These are phyloP conservation scores for Pristionchus maxplancki DNA, from an alignment of 2,888 invertebrate genomes.

Conservation along the genomic window DNA sequence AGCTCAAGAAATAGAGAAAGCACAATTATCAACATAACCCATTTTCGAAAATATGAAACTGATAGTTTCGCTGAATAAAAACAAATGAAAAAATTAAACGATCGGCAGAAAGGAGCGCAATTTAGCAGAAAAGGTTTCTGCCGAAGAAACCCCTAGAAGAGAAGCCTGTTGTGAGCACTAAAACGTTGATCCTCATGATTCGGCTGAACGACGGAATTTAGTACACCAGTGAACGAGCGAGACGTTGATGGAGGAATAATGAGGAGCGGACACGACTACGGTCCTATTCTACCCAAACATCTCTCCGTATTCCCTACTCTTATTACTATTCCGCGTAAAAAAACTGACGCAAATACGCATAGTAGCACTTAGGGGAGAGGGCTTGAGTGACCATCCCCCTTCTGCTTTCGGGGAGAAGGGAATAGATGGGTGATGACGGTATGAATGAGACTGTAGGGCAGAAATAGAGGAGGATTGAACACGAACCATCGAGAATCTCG, in stretches of 20 bases:
- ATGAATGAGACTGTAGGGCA: not conserved
- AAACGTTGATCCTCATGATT: not conserved
- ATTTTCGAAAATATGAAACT: not conserved
- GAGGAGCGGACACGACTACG: not conserved
- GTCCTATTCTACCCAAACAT: not conserved
- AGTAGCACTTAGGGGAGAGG: not conserved
- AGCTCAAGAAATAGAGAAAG: not conserved
- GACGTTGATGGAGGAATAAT: not conserved
- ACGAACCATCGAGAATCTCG: not conserved
- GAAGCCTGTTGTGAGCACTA: not conserved
- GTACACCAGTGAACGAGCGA: not conserved
- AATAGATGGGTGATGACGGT: not conserved
- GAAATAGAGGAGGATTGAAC: not conserved
- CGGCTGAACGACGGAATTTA: not conserved
- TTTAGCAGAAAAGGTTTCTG: not conserved
- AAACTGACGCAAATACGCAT: not conserved
- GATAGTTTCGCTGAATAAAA: not conserved
- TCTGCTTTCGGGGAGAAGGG: not conserved
- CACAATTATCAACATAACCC: not conserved
- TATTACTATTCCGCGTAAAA: not conserved
- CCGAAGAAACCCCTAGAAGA: not conserved
- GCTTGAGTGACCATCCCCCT: not conserved
- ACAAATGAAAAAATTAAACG: not conserved
- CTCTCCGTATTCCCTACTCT: not conserved
- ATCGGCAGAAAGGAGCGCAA: not conserved